These are phyloP conservation scores for Dysmachus trigonus DNA, from an alignment of 2,888 invertebrate species.

Conservation along the genomic window DNA sequence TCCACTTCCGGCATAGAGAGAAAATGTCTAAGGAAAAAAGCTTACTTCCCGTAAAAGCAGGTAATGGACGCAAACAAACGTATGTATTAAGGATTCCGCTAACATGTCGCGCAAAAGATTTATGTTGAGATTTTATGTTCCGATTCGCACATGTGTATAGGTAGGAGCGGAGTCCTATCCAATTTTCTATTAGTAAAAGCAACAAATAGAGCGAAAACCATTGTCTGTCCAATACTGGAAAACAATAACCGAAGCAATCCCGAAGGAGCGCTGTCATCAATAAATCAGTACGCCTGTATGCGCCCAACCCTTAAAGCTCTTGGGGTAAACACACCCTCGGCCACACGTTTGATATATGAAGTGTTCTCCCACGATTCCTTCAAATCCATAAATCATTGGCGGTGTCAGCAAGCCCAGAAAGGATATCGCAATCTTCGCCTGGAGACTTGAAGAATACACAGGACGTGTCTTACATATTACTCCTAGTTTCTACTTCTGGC, in stretches of 20 bases:
- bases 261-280: constrained; percentile 48
- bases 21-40: not conserved
- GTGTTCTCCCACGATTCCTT: constrained; percentile 38
- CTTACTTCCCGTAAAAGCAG: not conserved
- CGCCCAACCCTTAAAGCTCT: constrained; percentile 57
- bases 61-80: not conserved
- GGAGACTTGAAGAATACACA: constrained; percentile 27
- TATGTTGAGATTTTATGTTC: not conserved
- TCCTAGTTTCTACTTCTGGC: constrained; percentile 14
- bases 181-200: constrained; percentile 25
- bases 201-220: constrained; percentile 29
- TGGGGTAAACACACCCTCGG: constrained; percentile 33
- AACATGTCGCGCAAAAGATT: not conserved
- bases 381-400: constrained; percentile 41
- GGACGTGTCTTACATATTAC: constrained; percentile 42
- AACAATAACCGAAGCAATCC: constrained; percentile 49
- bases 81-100: not conserved
- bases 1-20: not conserved
- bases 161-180: not conserved
- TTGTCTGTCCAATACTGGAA: constrained; percentile 39
- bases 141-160: not conserved
- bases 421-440: constrained; percentile 11
- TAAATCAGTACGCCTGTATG: constrained; percentile 50
- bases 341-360: constrained; percentile 44
- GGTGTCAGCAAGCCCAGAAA: constrained; percentile 32